Evolutionary conservation across 1,140 invertebrate genomes (phyloP), one percentile per base, ranked within the genome.

Genomic region (Eciton burchellii): DNA sequence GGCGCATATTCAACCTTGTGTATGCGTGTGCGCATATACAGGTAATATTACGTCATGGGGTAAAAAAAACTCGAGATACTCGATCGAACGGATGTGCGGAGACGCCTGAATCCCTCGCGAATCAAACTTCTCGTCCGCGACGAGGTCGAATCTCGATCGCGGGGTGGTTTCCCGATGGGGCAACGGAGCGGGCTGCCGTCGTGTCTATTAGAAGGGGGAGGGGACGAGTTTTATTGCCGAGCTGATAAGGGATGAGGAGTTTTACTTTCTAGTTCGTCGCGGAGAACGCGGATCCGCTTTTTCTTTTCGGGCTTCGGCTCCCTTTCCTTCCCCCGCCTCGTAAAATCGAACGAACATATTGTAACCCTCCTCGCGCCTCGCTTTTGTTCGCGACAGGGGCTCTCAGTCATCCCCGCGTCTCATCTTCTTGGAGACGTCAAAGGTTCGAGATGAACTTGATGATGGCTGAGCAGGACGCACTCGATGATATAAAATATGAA

Each of bases 201-300:
- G 63, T 81, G 62, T 88, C 84, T 81, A 84, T 86, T 83, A 74
- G 82, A 83, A 87, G 59, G 60, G 41, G 49, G 59, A 56, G 41
- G 49, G 66, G 26, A 59, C 45, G 84, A 88, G 87, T 88, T 89
- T 90, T 88, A 90, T 89, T 89, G 87, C 77, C 68, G 66, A 59
- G 60, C 62, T 86, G 79, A 90, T 89, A 90, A 89, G 76, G 83
- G 87, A 83, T 83, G 83, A 85, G 87, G 60, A 82, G 83, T 81
- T 84, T 82, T 73, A 83, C 86, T 74, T 76, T 47, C 57, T 71
- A 74, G 47, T 72, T 52, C 74, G 54, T 81, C 88, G 70, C 57
- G 68, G 63, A 89, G 52, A 71, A 87, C 47, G 41, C 52, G 77
- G 35, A 68, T 82, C 68, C 29, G 24, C 29, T 54, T 57, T 57